Evolutionary conservation across 2,888 invertebrate species (phyloP), one percentile per base, ranked within the genome.

Genomic region (Cynaeus angustus): DNA sequence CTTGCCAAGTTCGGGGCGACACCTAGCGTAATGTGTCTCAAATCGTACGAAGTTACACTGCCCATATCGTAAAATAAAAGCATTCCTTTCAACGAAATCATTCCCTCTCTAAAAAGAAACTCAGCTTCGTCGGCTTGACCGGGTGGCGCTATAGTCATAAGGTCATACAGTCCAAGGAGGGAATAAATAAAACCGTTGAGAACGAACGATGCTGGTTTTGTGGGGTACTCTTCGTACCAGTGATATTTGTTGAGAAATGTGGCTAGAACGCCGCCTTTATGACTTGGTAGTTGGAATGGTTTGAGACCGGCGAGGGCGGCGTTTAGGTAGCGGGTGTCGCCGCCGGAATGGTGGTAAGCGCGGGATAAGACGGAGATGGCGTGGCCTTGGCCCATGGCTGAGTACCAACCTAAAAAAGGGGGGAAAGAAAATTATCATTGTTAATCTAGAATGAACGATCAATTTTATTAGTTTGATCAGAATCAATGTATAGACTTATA

Each of bases 201-300:
- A 8, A 99, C 98, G 86, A 97, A 98, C 0, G 96, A 92, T 3
- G 97, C 90, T 0, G 99, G 99, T 62, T 91, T 91, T 0, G 99
- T 99, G 0, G 99, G 99, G 85, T 99, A 99, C 84, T 99, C 99
- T 83, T 99, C 99, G 83, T 97, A 99, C 98, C 98, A 99, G 62
- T 92, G 89, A 81, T 92, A 93, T 83, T 92, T 92, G 77, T 93
- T 94, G 86, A 96, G 89, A 87, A 97, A 98, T 75, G 89, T 87
- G 0, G 97, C 94, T 74, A 92, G 87, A 3, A 97, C 95, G 1
- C 97, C 97, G 66, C 94, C 94, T 73, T 91, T 90, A 74, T 87
- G 87, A 74, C 92, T 92, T 4, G 90, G 88, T 70, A 93, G 89
- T 80, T 90, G 89, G 82, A 96, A 96, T 30, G 95, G 91, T 78